phyloP scores from a whole-genome alignment of 2,888 invertebrate species.

The Hydriomena furcata region DNA sequence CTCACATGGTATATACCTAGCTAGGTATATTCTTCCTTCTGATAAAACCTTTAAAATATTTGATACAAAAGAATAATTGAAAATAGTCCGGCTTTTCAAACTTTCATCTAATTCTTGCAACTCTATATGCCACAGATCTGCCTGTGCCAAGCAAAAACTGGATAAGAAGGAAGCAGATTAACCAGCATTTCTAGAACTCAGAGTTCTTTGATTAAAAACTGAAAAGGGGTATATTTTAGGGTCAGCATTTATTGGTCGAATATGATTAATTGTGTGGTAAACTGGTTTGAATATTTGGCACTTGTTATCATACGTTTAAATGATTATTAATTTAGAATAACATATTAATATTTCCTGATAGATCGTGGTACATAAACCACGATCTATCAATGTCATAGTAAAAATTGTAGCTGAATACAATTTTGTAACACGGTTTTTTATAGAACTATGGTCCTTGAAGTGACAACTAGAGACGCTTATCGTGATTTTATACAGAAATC shows the following conservation, averaged over 20 bases:
- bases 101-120: not conserved
- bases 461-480: too few relatives aligned
- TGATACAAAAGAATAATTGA: too few relatives aligned
- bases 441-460: too few relatives aligned
- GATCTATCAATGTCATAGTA: too few relatives aligned
- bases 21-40: too few relatives aligned
- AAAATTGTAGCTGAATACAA: too few relatives aligned
- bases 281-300: conserved; percentile 18
- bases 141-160: conserved; percentile 51
- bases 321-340: not conserved
- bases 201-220: conserved; percentile 34
- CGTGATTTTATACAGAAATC: too few relatives aligned
- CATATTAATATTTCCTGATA: too few relatives aligned
- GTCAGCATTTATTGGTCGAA: conserved; percentile 26
- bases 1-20: too few relatives aligned
- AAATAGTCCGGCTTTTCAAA: conserved; percentile 10
- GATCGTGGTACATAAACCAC: too few relatives aligned
- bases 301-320: conserved; percentile 8
- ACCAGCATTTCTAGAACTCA: conserved; percentile 43
- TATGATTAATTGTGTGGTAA: conserved; percentile 11
- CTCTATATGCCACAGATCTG: conserved; percentile 13
- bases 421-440: too few relatives aligned
- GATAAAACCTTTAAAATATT: too few relatives aligned
- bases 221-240: conserved; percentile 19
- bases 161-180: conserved; percentile 45